phyloP scores from a whole-genome alignment of 2,888 invertebrate genomes.

The Cheilosia vernalis region DNA sequence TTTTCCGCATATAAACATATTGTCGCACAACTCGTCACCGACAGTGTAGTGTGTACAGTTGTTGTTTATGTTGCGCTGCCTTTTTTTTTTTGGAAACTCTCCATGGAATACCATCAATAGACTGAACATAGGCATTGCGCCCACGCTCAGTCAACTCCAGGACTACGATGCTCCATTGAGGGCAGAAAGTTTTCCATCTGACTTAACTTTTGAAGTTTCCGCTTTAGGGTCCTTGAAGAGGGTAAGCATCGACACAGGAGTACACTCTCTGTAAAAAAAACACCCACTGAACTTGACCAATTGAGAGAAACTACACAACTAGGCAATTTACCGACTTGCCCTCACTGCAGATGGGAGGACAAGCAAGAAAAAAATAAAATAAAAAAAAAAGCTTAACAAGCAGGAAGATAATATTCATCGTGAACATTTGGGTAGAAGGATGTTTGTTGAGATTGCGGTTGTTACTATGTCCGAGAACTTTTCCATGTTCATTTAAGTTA shows the following conservation, averaged over 20 bases:
- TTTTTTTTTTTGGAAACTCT: constrained; percentile 27
- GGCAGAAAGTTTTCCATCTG: constrained; percentile 70
- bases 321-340: constrained; percentile 48
- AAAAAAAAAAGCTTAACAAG: not conserved
- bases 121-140: constrained; percentile 24
- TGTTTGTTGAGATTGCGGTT: constrained; percentile 73
- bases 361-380: not conserved
- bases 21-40: not conserved
- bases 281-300: constrained; percentile 56
- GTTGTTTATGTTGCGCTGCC: constrained; percentile 31
- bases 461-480: constrained; percentile 68
- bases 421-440: constrained; percentile 63
- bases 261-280: constrained; percentile 14
- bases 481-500: constrained; percentile 71
- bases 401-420: constrained; percentile 61
- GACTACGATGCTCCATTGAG: constrained; percentile 32
- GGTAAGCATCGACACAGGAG: constrained; percentile 10
- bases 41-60: constrained; percentile 19
- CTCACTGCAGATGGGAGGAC: not conserved
- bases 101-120: constrained; percentile 41
- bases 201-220: constrained; percentile 65
- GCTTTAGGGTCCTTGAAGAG: constrained; percentile 36
- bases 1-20: no score
- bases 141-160: constrained; percentile 28
- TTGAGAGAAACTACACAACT: constrained; percentile 64